These are phyloP conservation scores for Sanderia malayensis DNA, from an alignment of 30 jellyfish, hydroid and myxozoan genomes.

Conservation along the genomic window DNA sequence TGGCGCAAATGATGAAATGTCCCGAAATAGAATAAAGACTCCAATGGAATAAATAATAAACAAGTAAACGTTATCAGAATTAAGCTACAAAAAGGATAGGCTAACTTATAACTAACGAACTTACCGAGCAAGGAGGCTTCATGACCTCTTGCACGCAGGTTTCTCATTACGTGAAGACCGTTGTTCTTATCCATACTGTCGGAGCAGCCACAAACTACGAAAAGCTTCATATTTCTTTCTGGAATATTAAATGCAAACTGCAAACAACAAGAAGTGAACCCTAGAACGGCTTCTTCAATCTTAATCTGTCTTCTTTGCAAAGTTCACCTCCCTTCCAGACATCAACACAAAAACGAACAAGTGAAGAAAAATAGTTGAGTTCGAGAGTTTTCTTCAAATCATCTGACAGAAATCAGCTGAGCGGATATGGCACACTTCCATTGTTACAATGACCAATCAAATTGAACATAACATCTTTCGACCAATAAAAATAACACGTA, in stretches of 20 bases:
- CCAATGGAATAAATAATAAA: too few species aligned
- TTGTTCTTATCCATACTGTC: slow-evolving; percentile 61
- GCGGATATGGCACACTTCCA: neutral
- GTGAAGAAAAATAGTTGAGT: neutral
- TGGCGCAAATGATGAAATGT: too few species aligned
- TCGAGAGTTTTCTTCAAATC: neutral
- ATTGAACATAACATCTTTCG: neutral
- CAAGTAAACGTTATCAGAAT: too few species aligned
- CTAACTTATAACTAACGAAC: too few species aligned
- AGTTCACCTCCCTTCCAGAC: neutral
- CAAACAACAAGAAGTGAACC: neutral
- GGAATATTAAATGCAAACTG: neutral
- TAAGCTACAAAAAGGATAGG: too few species aligned
- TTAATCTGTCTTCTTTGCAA: neutral
- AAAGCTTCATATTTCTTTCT: slow-evolving; percentile 49
- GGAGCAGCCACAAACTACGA: slow-evolving; percentile 73
- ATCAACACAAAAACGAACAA: neutral
- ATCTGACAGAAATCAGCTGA: slow-evolving; percentile 1
- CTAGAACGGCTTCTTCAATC: neutral
- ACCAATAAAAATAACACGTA: neutral
- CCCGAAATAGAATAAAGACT: too few species aligned
- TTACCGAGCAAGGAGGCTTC: slow-evolving; percentile 72
- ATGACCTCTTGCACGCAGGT: slow-evolving; percentile 82
- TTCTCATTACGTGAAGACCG: slow-evolving; percentile 74
- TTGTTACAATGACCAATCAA: slow-evolving; percentile 50